Conservation (phyloP, 1,140 invertebrate genomes). For the Megalopta genalis region DNA sequence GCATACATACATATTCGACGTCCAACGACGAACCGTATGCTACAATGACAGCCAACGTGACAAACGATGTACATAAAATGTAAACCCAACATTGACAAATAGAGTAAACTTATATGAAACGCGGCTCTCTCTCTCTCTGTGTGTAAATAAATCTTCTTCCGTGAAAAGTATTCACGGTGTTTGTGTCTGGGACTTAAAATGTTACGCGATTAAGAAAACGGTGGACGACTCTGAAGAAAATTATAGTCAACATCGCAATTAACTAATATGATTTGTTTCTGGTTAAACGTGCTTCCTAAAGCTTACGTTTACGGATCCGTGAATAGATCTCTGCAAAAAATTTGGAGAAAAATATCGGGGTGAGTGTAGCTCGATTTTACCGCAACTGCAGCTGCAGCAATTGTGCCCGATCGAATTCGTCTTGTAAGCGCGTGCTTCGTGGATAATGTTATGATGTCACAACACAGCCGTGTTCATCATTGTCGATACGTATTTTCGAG, state of each 20-base stretch:
- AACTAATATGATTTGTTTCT: neutral
- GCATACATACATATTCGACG: too few relatives aligned
- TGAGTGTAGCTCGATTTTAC: neutral
- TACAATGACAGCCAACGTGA: conserved; percentile 28
- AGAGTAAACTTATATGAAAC: neutral
- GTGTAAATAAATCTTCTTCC: too few relatives aligned
- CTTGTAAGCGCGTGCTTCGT: conserved; percentile 27
- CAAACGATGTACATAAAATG: neutral
- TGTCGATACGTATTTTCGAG: neutral
- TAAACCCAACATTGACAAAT: neutral
- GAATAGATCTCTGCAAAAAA: neutral
- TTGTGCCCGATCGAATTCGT: conserved; percentile 10
- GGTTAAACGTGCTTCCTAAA: neutral
- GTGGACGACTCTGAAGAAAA: neutral
- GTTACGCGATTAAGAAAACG: neutral
- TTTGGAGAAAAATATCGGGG: neutral
- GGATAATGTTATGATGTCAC: conserved; percentile 50
- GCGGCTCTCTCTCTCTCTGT: too few relatives aligned
- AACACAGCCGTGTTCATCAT: conserved; percentile 25
- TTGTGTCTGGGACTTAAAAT: neutral
- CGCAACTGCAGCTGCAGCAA: neutral
- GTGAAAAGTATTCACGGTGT: neutral
- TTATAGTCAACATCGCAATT: neutral
- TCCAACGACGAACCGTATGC: neutral
- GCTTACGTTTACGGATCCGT: neutral